Conservation (phyloP, 2,797 vertebrate genomes). For the Dendrocincla tyrannina region DNA sequence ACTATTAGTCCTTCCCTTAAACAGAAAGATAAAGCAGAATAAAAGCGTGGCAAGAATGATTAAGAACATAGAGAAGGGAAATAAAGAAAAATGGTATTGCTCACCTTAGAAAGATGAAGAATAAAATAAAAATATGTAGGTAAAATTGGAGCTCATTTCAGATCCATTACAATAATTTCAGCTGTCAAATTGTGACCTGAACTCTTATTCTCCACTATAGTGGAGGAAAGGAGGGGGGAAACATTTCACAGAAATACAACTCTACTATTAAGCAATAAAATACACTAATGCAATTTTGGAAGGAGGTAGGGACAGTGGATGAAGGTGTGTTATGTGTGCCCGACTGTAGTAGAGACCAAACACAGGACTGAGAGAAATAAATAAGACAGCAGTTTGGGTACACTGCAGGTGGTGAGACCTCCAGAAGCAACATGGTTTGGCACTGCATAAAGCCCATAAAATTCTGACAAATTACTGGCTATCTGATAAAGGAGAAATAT, state of each 20-base stretch:
- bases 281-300: neutral
- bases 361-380: neutral
- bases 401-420: neutral
- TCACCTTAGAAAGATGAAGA: neutral
- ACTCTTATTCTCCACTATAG: neutral
- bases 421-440: neutral
- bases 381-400: neutral
- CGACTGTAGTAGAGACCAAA: neutral
- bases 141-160: neutral
- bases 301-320: neutral
- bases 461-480: neutral
- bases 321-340: neutral
- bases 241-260: neutral
- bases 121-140: neutral
- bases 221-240: neutral
- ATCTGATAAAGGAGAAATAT: neutral
- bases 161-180: neutral
- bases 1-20: neutral
- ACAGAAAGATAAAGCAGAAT: neutral
- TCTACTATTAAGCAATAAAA: neutral
- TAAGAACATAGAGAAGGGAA: neutral
- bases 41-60: neutral
- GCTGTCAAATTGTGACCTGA: neutral
- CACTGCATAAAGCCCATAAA: neutral
- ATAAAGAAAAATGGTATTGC: neutral